These are phyloP conservation scores for Aleiodes leptofemur DNA, from an alignment of 2,888 invertebrate species.

Conservation along the genomic window DNA sequence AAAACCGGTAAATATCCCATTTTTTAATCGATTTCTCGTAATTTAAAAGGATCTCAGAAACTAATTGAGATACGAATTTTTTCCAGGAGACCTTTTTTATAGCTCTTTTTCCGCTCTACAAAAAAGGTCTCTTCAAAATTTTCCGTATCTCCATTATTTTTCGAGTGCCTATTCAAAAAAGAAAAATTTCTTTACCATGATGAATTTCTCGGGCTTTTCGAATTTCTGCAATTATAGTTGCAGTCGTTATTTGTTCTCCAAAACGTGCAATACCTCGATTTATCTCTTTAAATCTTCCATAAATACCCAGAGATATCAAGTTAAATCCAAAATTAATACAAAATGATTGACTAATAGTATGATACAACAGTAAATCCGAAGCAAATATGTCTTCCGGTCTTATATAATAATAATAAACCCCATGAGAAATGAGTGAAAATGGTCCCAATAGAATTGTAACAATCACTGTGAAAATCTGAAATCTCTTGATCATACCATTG, in stretches of 20 bases:
- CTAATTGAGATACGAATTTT: no score
- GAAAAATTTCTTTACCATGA: slow-evolving; percentile 51
- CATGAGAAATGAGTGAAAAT: slow-evolving; percentile 58
- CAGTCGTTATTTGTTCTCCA: slow-evolving; percentile 48
- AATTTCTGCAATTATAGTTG: slow-evolving; percentile 60
- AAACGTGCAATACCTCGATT: slow-evolving; percentile 58
- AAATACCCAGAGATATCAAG: slow-evolving; percentile 59
- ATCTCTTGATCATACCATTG: slow-evolving; percentile 51
- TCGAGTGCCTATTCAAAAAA: no score
- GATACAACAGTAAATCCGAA: slow-evolving; percentile 65
- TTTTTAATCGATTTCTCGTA: no score
- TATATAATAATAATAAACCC: slow-evolving; percentile 62
- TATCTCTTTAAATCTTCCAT: slow-evolving; percentile 58
- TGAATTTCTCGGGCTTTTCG: slow-evolving; percentile 61
- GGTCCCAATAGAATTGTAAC: slow-evolving; percentile 58
- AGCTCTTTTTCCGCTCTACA: no score
- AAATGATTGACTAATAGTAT: slow-evolving; percentile 63
- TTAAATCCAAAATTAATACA: slow-evolving; percentile 64
- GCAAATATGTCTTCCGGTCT: slow-evolving; percentile 62
- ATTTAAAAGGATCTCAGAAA: no score
- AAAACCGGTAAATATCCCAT: no score
- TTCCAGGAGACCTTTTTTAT: no score
- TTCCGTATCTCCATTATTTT: no score
- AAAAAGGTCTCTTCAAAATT: no score
- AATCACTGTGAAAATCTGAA: slow-evolving; percentile 57